Evolutionary conservation across 1,140 invertebrate species (phyloP).

Genomic region (Zaprionus capensis): DNA sequence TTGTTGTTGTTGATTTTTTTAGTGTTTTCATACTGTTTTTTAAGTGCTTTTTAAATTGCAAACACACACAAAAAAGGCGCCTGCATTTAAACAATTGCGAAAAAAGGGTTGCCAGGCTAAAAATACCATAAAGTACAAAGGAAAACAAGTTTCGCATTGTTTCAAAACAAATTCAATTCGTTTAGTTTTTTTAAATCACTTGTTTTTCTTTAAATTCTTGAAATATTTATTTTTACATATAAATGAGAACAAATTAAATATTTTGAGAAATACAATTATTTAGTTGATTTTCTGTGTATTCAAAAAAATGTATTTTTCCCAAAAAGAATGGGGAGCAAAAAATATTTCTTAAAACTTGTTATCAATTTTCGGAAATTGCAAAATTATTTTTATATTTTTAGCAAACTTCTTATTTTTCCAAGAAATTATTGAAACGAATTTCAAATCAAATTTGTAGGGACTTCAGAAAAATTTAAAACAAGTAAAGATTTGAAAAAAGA

Average conservation of each 20-base stretch:
- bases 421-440: background rate
- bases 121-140: background rate
- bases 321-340: no score
- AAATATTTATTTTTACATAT: background rate
- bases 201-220: background rate
- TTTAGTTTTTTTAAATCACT: background rate
- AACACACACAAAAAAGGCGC: background rate
- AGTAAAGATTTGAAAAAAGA: no score
- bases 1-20: background rate
- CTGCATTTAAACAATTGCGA: slow-evolving; percentile 11
- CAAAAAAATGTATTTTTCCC: no score
- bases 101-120: background rate
- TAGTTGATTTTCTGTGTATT: no score
- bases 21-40: slow-evolving; percentile 1
- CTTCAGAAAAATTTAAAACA: no score
- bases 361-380: background rate
- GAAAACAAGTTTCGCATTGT: background rate
- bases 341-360: background rate
- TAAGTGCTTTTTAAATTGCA: slow-evolving; percentile 1
- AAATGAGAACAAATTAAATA: background rate
- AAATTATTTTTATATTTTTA: background rate
- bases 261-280: background rate
- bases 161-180: background rate
- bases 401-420: background rate
- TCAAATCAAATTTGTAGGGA: no score